Evolutionary conservation across 2,113 vertebrate genomes (phyloP).

Genomic region (Psittacus erithacus): DNA sequence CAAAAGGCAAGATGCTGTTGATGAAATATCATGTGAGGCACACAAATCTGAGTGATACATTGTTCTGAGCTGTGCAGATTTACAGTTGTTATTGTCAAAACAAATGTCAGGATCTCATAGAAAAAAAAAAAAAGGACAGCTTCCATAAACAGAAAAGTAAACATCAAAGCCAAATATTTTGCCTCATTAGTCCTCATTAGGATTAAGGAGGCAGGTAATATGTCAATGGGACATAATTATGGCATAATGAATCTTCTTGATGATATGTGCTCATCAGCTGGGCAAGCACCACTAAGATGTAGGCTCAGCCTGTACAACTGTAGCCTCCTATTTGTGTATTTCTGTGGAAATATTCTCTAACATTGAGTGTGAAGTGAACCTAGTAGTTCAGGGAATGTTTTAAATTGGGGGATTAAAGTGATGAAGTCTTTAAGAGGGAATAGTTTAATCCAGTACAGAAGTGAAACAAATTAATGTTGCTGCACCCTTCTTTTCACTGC

Average conservation of each 20-base stretch:
- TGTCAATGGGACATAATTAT: neutral
- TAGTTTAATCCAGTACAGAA: neutral
- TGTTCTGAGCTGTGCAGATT: neutral
- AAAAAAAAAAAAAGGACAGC: neutral
- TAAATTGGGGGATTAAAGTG: neutral
- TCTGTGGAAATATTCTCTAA: neutral
- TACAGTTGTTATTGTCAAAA: neutral
- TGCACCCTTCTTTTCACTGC: neutral
- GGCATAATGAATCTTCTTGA: neutral
- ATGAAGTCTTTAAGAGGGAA: neutral
- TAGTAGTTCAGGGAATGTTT: neutral
- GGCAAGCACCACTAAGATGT: neutral
- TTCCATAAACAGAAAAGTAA: neutral
- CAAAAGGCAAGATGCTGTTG: neutral
- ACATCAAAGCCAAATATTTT: neutral
- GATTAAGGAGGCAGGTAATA: neutral
- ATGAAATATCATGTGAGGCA: neutral
- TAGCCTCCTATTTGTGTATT: neutral
- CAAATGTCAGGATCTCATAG: neutral
- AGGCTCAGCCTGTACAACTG: neutral
- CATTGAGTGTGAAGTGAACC: neutral
- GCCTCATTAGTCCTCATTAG: neutral
- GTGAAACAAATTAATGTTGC: neutral
- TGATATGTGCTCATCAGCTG: rapidly evolving
- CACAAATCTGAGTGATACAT: neutral